Base-by-base conservation (phyloP, 2,888 invertebrate species). In the Protonemura montana region DNA sequence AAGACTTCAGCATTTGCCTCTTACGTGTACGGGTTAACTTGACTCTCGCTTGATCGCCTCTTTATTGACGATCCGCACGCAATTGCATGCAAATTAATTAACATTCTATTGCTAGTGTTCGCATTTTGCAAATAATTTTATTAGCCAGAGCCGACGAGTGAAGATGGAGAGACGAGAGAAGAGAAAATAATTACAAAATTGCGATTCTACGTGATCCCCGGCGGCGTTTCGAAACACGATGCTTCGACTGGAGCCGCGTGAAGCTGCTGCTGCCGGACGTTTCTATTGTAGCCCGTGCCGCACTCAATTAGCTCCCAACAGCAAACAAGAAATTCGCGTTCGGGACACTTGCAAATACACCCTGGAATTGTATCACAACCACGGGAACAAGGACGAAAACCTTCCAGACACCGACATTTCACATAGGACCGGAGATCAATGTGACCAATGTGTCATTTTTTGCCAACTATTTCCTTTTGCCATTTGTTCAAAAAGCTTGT, bases 101-200 rank as follows among this genome's bases (percentile, higher is more conserved):
- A 59, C 13, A 59, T 59, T 59, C 59, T 59, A 21, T 59, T 59
- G 21, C 59, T 21, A 21, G 59, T 59, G 59, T 59, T 59, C 59
- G 59, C 59, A 59, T 59, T 59, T 59, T 59, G 59, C 59, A 59
- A 59, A 59, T 59, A 59, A 59, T 59, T 59, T 10, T 59, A 59
- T 59, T 59, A 59, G 59, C 59, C 21, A 13, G 59, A 2, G 13
- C 16, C 16, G 59, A 35, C 35, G 35, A n/a, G n/a, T n/a, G n/a
- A n/a, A n/a, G n/a, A n/a, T 21, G 16, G 59, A 59, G 59, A 59
- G 21, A 10, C 7, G 2, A 10, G 59, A 59, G 59, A 59, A 16
- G 59, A 59, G 59, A 59, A 59, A 59, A 59, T 59, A 59, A 59
- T 59, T 59, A 21, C 59, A 59, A 59, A 59, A 59, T 59, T 59